phyloP scores from a whole-genome alignment of 2,888 invertebrate species.

The Polydrusus tereticollis region DNA sequence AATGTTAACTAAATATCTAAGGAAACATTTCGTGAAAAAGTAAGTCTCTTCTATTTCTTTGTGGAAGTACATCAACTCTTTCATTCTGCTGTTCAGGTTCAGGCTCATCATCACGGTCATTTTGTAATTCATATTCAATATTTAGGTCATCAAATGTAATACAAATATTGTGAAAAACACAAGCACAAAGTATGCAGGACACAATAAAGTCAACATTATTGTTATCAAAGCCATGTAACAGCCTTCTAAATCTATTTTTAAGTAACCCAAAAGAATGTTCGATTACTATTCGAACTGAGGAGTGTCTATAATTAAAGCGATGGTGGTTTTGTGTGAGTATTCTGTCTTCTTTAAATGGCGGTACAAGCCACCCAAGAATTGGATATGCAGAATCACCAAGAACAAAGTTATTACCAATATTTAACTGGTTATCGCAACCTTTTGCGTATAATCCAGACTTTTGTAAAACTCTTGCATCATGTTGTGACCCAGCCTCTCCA shows the following conservation, averaged over 20 bases:
- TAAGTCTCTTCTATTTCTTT: not conserved
- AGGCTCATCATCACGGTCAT: not conserved
- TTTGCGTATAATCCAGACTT: slow-evolving; percentile 46
- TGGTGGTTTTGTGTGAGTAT: slow-evolving; percentile 41
- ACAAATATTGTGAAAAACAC: not conserved
- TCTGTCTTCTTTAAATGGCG: slow-evolving; percentile 50
- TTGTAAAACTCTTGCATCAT: slow-evolving; percentile 53
- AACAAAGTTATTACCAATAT: slow-evolving; percentile 25
- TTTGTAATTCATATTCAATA: not conserved
- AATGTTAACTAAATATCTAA: not conserved
- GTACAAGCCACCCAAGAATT: slow-evolving; percentile 43
- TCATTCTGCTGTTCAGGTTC: not conserved
- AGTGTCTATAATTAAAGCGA: slow-evolving; percentile 48
- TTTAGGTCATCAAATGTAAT: not conserved
- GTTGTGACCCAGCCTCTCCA: slow-evolving; percentile 48
- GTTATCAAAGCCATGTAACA: slow-evolving; percentile 37
- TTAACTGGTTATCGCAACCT: slow-evolving; percentile 1
- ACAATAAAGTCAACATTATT: slow-evolving; percentile 33
- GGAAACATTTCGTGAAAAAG: not conserved
- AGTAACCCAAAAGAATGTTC: slow-evolving; percentile 51
- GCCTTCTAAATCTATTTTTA: slow-evolving; percentile 50
- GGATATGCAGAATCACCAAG: slow-evolving; percentile 51
- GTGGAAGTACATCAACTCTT: not conserved
- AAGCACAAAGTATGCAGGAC: slow-evolving; percentile 47
- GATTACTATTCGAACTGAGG: slow-evolving; percentile 41